These are phyloP conservation scores for Melospiza georgiana DNA, from an alignment of 2,113 vertebrate genomes.

Conservation along the genomic window DNA sequence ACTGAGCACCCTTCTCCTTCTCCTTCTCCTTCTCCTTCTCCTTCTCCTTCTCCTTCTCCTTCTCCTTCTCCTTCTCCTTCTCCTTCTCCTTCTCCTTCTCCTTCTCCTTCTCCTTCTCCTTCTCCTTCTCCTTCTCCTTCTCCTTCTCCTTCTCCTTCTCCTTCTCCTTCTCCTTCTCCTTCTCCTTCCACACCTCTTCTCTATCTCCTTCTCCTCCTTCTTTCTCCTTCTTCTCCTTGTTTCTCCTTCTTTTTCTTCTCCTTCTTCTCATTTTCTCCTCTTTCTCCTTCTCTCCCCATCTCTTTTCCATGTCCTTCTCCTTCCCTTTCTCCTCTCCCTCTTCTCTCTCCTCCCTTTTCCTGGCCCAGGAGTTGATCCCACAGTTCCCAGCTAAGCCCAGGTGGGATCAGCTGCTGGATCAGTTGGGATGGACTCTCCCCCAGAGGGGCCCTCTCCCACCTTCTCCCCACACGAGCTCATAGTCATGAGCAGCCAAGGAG, in stretches of 20 bases:
- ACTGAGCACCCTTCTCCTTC: not conserved
- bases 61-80: not conserved
- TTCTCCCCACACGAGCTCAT: not conserved
- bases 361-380: not conserved
- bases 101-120: too few relatives aligned
- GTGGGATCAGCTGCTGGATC: not conserved
- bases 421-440: not conserved
- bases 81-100: too few relatives aligned
- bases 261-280: not conserved
- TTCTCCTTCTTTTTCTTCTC: not conserved
- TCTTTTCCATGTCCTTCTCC: not conserved
- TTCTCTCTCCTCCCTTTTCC: not conserved
- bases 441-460: not conserved
- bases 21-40: too few relatives aligned
- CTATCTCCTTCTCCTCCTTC: accelerated
- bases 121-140: not conserved
- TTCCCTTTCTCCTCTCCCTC: not conserved
- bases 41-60: not conserved
- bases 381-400: not conserved
- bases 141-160: not conserved
- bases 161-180: not conserved
- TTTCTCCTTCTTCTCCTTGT: not conserved
- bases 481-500: not conserved
- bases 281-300: not conserved
- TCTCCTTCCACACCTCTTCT: not conserved